Base-by-base conservation (phyloP, 1,140 invertebrate species). In the Eumaeus atala region DNA sequence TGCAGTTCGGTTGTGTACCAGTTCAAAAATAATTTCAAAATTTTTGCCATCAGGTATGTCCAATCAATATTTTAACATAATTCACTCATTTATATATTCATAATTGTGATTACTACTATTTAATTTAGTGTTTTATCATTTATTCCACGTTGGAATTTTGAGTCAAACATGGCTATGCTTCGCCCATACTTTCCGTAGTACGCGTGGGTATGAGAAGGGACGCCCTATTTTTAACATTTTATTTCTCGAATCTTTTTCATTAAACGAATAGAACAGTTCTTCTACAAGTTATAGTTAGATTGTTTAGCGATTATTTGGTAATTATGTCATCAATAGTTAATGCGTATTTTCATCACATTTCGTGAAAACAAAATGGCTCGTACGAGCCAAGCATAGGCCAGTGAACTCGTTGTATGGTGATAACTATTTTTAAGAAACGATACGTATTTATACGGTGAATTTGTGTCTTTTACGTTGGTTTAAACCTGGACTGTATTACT, bases 21-120 rank as follows among this genome's bases (percentile, higher is more conserved):
- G 81, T 84, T 85, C 73, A 80, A 87, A 84, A 85, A 87, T 79
- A 74, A 83, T 77, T 88, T 87, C 84, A 85, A 85, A 88, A 88
- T 84, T 87, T 85, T 86, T 81, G 84, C 84, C 76, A 85, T 85
- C 72, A 88, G 86, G 86, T 88, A 75, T 85, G 86, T 80, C 69
- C 56, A 71, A 75, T 77, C 55, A 72, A 72, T 87, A 81, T 87
- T 84, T 64, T 72, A 80, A 68, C 66, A 64, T 69, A 70, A 74
- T 62, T 63, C 51, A 65, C 59, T 61, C 71, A 63, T 83, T 84
- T 77, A 70, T 69, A 64, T 77, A 70, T 62, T 62, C 59, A 59
- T 81, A 70, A 64, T 76, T 53, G 62, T 80, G 66, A 70, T 74
- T 69, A 64, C 75, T 63, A 78, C 56, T 44, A 51, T 53, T 62